A percentile compares a stretch with the other conserved stretches of the same genome.
Conservation (phyloP, 2,797 vertebrate genomes). For the Poecilia velifera region DNA sequence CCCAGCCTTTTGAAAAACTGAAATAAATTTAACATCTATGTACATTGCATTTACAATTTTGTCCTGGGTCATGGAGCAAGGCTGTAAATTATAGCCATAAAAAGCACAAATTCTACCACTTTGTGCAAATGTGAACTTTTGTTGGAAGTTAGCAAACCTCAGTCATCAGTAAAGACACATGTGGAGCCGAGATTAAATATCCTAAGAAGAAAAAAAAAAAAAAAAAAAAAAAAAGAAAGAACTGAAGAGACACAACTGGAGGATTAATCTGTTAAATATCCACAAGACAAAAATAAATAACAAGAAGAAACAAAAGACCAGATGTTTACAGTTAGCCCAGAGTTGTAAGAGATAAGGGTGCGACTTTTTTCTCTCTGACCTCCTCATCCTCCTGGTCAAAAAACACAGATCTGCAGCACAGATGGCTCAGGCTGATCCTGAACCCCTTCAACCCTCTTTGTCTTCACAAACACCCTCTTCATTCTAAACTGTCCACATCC, state of each 20-base stretch:
- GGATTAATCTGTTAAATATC: conserved; percentile 34
- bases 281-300: conserved; percentile 24
- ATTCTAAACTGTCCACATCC: conserved; percentile 40
- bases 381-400: conserved; percentile 29
- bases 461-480: conserved; percentile 46
- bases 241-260: conserved; percentile 26
- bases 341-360: conserved; percentile 44
- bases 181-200: conserved; percentile 14
- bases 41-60: neutral
- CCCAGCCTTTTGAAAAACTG: neutral
- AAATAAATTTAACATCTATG: neutral
- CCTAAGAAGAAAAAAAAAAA: conserved; percentile 5
- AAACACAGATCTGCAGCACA: conserved; percentile 60
- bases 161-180: conserved; percentile 7
- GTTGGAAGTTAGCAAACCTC: neutral
- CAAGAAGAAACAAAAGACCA: conserved; percentile 45
- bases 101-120: neutral
- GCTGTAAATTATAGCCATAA: conserved; percentile 8
- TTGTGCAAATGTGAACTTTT: neutral
- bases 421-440: conserved; percentile 50
- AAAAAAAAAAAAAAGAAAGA: conserved; percentile 11
- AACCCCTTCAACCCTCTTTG: conserved; percentile 32
- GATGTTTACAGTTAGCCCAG: conserved; percentile 69
- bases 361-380: conserved; percentile 18
- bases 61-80: neutral